phyloP scores from a whole-genome alignment of 2,797 vertebrate species.

The Sebastes vulpes region DNA sequence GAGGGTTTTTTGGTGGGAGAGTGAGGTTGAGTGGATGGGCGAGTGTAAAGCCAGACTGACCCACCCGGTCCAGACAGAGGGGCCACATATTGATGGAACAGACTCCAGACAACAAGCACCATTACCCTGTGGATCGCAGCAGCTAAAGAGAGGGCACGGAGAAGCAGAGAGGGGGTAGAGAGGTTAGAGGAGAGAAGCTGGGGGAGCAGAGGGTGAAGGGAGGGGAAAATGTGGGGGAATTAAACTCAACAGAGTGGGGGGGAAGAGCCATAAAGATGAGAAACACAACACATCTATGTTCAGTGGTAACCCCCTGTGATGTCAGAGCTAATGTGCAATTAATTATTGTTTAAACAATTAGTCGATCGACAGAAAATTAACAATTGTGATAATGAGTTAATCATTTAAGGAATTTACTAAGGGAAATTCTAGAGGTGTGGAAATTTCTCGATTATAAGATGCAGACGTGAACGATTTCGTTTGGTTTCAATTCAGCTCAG shows the following conservation, averaged over 20 bases:
- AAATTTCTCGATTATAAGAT: too few relatives aligned
- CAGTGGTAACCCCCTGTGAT: not conserved
- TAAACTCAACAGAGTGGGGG: not conserved
- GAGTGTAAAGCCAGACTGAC: slow-evolving; percentile 49
- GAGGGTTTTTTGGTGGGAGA: not conserved
- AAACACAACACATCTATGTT: not conserved
- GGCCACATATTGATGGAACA: slow-evolving; percentile 69
- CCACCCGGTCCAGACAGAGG: slow-evolving; percentile 44
- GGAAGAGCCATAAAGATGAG: not conserved
- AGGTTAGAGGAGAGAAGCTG: slow-evolving; percentile 5
- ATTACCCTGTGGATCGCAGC: slow-evolving; percentile 68
- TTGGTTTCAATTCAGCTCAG: too few relatives aligned
- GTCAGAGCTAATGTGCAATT: not conserved
- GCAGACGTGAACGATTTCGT: too few relatives aligned
- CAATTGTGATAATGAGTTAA: not conserved
- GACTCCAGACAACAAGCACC: slow-evolving; percentile 74
- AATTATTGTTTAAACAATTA: not conserved
- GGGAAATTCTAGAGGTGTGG: not conserved
- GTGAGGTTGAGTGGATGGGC: slow-evolving; percentile 11
- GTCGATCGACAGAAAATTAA: not conserved
- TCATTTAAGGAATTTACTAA: not conserved
- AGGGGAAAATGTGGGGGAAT: not conserved
- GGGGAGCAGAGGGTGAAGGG: not conserved
- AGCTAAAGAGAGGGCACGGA: slow-evolving; percentile 53
- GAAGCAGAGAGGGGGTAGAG: slow-evolving; percentile 16